Conservation (phyloP, 2,113 vertebrate genomes). For the Albula glossodonta region DNA sequence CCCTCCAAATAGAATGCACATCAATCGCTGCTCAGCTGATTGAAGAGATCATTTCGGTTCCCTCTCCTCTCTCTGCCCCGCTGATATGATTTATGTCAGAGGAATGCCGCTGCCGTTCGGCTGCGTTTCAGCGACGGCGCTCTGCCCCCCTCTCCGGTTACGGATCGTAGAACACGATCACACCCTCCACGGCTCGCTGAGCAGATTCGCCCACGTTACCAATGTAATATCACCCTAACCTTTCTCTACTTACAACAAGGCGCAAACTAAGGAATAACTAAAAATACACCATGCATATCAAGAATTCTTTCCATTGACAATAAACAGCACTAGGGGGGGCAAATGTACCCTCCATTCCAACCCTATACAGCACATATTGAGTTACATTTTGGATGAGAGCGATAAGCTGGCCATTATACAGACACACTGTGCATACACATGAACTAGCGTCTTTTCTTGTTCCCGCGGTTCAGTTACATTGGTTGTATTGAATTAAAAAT, state of each 20-base stretch:
- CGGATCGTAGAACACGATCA: slow-evolving; percentile 26
- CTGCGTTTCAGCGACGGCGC: slow-evolving; percentile 32
- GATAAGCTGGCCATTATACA: not conserved
- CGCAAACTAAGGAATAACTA: slow-evolving; percentile 50
- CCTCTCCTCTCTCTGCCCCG: slow-evolving; percentile 16
- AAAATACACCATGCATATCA: slow-evolving; percentile 46
- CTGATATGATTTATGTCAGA: slow-evolving; percentile 45
- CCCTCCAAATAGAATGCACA: slow-evolving; percentile 31
- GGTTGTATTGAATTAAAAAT: slow-evolving; percentile 18
- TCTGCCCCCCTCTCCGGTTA: slow-evolving; percentile 40
- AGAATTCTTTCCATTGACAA: slow-evolving; percentile 51
- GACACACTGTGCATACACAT: not conserved
- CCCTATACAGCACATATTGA: not conserved
- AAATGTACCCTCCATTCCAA: slow-evolving; percentile 26
- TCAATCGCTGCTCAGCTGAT: not conserved
- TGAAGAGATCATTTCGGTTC: slow-evolving; percentile 29
- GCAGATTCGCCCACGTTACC: not conserved
- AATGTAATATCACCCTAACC: slow-evolving; percentile 35
- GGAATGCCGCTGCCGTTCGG: slow-evolving; percentile 31
- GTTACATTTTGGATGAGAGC: not conserved
- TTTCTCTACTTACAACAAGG: slow-evolving; percentile 47
- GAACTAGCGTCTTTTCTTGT: not conserved
- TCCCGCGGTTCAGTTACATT: slow-evolving; percentile 10
- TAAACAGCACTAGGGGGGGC: slow-evolving; percentile 8
- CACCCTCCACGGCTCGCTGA: not conserved